These are phyloP conservation scores for Thermophis baileyi DNA, from an alignment of 2,113 vertebrate genomes.

Conservation along the genomic window DNA sequence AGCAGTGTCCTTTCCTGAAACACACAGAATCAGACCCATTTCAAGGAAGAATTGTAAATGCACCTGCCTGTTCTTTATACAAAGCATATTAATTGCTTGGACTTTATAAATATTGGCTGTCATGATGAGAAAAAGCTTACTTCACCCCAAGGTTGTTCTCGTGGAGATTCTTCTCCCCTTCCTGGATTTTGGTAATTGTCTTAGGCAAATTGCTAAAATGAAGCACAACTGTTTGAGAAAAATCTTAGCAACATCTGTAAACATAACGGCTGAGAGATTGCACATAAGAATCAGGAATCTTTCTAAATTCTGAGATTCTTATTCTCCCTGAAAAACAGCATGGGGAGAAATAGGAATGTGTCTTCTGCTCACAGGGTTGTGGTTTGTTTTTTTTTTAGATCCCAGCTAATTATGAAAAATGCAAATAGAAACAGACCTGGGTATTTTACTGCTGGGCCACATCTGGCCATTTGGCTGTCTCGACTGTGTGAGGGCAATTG, in stretches of 20 bases:
- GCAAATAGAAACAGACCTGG: background rate
- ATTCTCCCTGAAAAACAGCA: background rate
- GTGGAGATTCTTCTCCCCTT: constrained; percentile 35
- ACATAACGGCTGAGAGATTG: background rate
- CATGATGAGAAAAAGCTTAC: constrained; percentile 38
- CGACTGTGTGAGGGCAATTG: background rate
- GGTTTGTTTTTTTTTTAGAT: background rate
- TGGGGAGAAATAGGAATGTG: no score
- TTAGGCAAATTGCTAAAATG: constrained; percentile 39
- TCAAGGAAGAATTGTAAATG: background rate
- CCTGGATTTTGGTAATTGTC: constrained; percentile 25
- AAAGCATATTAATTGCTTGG: background rate
- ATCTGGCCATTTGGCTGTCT: background rate
- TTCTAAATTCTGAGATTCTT: background rate
- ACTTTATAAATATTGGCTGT: background rate
- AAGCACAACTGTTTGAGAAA: background rate
- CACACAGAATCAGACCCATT: background rate
- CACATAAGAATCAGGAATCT: background rate
- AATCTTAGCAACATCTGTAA: background rate
- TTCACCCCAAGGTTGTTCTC: constrained; percentile 54
- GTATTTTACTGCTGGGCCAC: background rate
- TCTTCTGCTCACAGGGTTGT: background rate
- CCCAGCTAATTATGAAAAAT: background rate
- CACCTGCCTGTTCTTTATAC: background rate
- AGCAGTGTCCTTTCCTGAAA: background rate